Base-by-base conservation (phyloP, 2,888 invertebrate species). In the Baronia brevicornis region DNA sequence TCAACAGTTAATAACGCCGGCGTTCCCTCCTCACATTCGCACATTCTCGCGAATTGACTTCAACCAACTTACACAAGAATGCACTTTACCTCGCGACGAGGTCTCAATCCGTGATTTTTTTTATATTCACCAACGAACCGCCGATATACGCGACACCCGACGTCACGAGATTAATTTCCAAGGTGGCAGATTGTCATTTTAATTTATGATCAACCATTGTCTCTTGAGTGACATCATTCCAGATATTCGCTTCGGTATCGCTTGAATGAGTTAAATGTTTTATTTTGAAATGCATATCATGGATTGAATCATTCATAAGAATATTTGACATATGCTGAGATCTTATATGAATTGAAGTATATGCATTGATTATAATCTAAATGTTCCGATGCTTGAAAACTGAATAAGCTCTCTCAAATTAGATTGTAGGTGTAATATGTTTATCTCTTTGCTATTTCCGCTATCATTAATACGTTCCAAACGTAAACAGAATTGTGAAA, bases 151-250 rank as follows among this genome's bases (percentile, higher is more conserved):
- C 53, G 77, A 71, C 68, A 66, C 61, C 51, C 53, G 66, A 75
- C 77, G 70, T 67, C 60, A 52, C 44, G 60, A 80, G 77, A 82
- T 82, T 84, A 80, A 84, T 84, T 71, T 71, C 67, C 70, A 63
- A 78, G 71, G 74, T 73, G 74, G 70, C 73, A 69, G 68, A 73
- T 70, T 79, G 79, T 75, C 79, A 79, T 67, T 63, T 62, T 77
- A 67, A 84, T 80, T 79, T 77, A 84, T 79, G 72, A 74, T 73
- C 69, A 52, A 47, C 73, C 77, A 79, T 84, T 82, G 80, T 80
- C 65, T 77, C 67, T 48, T 61, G 54, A 55, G 51, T 80, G 80
- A 78, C 77, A 72, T 78, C 72, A 78, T 61, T 37, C 34, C 36
- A 41, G 40, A 38, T 38, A 45, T 47, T 47, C 41, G 39, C 29